Conservation (phyloP, 1,140 invertebrate species). For the Procambarus virginalis region DNA sequence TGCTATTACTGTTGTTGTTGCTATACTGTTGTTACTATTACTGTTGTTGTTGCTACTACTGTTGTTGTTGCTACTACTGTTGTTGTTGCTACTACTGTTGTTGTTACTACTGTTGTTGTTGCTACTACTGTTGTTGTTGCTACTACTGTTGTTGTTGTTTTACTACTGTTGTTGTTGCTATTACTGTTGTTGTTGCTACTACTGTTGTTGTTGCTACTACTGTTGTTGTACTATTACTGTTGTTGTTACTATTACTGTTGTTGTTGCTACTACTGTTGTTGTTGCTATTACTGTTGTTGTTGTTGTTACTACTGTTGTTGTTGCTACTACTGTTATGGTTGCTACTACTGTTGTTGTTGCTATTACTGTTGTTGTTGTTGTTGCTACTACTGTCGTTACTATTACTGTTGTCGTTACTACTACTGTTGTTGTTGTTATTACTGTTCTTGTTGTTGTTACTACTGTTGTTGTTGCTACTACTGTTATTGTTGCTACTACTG, state of each 20-base stretch:
- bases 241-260: neutral
- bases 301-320: neutral
- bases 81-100: neutral
- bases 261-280: conserved; percentile 1
- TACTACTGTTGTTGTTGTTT: no score
- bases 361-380: neutral
- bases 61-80: no score
- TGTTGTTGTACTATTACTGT: neutral
- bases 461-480: conserved; percentile 9
- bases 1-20: neutral
- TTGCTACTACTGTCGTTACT: neutral
- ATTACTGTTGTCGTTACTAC: neutral
- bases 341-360: no score
- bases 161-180: neutral
- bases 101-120: no score
- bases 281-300: neutral
- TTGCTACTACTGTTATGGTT: neutral
- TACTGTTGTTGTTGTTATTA: neutral
- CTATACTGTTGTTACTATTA: neutral
- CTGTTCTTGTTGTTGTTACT: neutral
- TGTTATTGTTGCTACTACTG: neutral
- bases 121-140: neutral
- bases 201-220: neutral
- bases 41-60: neutral
- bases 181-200: neutral